Conservation (phyloP, 2,113 vertebrate species). For the Eolophus roseicapilla region DNA sequence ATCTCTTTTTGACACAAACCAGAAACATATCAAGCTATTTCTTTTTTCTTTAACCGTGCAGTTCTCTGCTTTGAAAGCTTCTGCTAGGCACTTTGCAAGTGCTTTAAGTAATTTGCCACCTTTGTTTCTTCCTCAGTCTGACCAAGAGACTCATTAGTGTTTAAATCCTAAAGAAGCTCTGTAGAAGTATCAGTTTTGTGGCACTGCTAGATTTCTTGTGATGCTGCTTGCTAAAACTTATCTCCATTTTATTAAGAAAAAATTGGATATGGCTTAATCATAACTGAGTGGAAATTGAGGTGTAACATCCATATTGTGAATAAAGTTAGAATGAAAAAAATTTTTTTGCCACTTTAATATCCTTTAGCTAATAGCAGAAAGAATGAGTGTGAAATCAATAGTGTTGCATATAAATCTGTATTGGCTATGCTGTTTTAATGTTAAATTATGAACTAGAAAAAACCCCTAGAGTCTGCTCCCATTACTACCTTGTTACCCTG, state of each 20-base stretch:
- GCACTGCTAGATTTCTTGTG: background rate
- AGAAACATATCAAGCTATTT: background rate
- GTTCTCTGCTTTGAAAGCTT: background rate
- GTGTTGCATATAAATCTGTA: background rate
- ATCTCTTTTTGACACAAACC: background rate
- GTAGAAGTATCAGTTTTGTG: background rate
- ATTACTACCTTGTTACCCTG: background rate
- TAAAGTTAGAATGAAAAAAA: background rate
- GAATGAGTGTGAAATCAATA: background rate
- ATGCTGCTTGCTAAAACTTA: background rate
- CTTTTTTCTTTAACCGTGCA: background rate
- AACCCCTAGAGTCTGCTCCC: background rate
- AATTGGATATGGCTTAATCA: background rate
- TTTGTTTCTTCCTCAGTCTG: background rate
- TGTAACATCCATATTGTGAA: background rate
- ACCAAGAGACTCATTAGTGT: background rate
- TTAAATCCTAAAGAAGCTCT: background rate
- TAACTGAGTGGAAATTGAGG: background rate
- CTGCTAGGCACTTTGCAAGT: background rate
- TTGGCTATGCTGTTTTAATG: background rate
- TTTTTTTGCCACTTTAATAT: background rate
- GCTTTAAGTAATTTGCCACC: background rate
- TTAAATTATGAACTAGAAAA: background rate
- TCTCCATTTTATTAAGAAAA: background rate
- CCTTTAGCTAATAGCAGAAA: background rate